A percentile compares a stretch with the other conserved stretches of the same genome.
phyloP scores from a whole-genome alignment of 2,888 invertebrate species.

The Pristionchus entomophagus region DNA sequence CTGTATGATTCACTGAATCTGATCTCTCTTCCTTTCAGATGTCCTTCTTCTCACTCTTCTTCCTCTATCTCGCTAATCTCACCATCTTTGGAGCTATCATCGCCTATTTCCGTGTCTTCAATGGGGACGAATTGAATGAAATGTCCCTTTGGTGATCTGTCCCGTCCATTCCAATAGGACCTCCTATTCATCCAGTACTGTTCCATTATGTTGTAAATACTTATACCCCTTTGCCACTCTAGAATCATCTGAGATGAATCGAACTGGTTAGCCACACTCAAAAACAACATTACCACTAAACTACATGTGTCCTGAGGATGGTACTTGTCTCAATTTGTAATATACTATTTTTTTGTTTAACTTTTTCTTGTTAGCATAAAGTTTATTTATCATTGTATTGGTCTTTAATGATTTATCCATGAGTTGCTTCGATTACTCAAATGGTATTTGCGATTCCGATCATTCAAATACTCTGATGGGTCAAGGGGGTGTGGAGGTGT shows the following conservation, averaged over 20 bases:
- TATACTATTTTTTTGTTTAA: not conserved
- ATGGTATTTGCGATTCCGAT: slow-evolving; percentile 28
- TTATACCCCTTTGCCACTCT: not conserved
- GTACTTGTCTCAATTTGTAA: slow-evolving; percentile 34
- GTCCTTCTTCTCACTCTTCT: slow-evolving; percentile 55
- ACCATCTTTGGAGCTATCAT: slow-evolving; percentile 65
- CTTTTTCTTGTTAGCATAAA: slow-evolving; percentile 24
- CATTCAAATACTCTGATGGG: not conserved
- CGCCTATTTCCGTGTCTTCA: slow-evolving; percentile 69
- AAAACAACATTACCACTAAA: not conserved
- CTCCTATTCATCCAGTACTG: not conserved
- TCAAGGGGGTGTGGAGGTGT: not conserved
- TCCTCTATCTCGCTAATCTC: slow-evolving; percentile 70
- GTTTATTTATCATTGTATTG: slow-evolving; percentile 1
- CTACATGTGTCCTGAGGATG: not conserved
- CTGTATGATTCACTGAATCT: not conserved
- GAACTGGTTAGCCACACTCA: slow-evolving; percentile 12
- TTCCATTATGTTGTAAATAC: not conserved
- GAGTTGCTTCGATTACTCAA: slow-evolving; percentile 20
- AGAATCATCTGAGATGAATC: slow-evolving; percentile 16
- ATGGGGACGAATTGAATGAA: slow-evolving; percentile 64
- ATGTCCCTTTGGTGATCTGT: slow-evolving; percentile 66
- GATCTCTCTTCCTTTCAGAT: slow-evolving; percentile 60
- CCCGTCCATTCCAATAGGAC: slow-evolving; percentile 1
- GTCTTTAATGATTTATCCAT: slow-evolving; percentile 11